phyloP scores from a whole-genome alignment of 2,113 vertebrate species.

The Steatornis caripensis region DNA sequence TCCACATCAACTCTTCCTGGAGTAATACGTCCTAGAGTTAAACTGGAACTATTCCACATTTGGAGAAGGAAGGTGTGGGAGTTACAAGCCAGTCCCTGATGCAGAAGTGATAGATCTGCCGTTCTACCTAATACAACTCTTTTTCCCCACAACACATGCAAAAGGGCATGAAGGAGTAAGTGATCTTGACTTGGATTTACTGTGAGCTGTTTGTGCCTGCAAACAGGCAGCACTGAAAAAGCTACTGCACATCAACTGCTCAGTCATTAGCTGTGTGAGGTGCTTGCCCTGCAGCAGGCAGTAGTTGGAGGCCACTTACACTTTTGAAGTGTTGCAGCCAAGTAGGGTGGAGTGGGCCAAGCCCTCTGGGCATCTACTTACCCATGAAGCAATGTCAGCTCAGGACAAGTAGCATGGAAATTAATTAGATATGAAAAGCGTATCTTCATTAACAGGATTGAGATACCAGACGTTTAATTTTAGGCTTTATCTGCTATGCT shows the following conservation, averaged over 20 bases:
- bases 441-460: not conserved
- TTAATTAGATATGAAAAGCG: not conserved
- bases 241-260: not conserved
- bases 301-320: not conserved
- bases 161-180: not conserved
- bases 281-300: not conserved
- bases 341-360: not conserved
- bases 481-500: not conserved
- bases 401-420: not conserved
- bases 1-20: not conserved
- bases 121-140: not conserved
- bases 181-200: not conserved
- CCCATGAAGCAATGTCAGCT: not conserved
- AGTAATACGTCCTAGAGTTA: not conserved
- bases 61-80: not conserved
- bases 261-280: not conserved
- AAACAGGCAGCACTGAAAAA: not conserved
- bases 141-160: not conserved
- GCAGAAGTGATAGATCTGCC: not conserved
- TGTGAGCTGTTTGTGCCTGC: not conserved
- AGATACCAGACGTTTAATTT: not conserved
- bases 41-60: not conserved
- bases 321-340: not conserved
- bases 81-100: not conserved
- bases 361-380: not conserved